Percentiles rank a stretch among this genome's conserved stretches.
Conservation (phyloP, 2,888 invertebrate species). For the Ceraclea dissimilis region DNA sequence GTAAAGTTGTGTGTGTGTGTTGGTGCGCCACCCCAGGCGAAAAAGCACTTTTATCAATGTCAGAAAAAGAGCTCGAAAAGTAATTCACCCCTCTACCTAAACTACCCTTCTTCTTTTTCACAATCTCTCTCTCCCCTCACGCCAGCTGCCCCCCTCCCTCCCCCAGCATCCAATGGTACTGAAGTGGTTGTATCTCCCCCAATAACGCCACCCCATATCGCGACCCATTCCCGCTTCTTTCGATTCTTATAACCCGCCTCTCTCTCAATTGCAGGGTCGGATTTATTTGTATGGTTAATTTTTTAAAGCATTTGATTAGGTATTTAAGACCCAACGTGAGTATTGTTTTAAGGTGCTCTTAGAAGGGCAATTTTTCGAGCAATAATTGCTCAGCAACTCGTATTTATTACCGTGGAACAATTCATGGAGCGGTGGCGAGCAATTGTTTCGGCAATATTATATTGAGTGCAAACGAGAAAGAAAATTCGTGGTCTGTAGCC, state of each 20-base stretch:
- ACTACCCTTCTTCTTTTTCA: constrained; percentile 5
- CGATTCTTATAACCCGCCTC: not conserved
- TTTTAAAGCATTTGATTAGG: no score
- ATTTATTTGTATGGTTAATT: not conserved
- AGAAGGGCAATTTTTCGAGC: no score
- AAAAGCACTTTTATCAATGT: constrained; percentile 24
- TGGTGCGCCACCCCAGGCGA: constrained; percentile 4
- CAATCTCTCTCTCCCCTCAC: not conserved
- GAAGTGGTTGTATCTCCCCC: not conserved
- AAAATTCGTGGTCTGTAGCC: no score
- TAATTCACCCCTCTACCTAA: constrained; percentile 14
- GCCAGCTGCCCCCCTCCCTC: constrained; percentile 2
- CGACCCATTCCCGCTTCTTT: not conserved
- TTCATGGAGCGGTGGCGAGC: no score
- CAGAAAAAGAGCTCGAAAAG: constrained; percentile 24
- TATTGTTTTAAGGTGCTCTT: no score
- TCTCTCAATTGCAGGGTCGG: not conserved
- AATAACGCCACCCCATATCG: not conserved
- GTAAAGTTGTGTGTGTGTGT: not conserved
- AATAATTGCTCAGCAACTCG: no score
- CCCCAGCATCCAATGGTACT: not conserved
- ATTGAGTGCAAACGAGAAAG: no score
- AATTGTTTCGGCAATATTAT: no score
- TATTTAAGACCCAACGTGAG: no score
- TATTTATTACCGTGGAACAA: no score